Evolutionary conservation across 2,113 vertebrate species (phyloP).

Genomic region (Eubucco bourcierii): DNA sequence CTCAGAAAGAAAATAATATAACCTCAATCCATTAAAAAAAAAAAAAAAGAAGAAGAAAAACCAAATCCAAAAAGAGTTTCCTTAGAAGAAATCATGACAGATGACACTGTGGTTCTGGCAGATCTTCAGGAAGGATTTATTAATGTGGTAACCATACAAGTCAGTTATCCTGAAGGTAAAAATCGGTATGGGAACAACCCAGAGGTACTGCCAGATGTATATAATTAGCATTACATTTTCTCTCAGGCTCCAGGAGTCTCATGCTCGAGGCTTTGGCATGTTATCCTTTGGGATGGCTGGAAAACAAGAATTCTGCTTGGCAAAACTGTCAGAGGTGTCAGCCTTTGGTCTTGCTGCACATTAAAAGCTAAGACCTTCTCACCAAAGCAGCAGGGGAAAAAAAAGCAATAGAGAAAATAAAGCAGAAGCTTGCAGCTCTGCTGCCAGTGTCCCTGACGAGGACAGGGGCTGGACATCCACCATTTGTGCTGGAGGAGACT

Average conservation of each 20-base stretch:
- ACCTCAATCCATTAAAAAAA: not conserved
- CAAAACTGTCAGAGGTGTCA: not conserved
- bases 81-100: not conserved
- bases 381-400: not conserved
- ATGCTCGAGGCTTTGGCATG: not conserved
- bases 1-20: not conserved
- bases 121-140: not conserved
- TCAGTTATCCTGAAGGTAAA: conserved; percentile 19
- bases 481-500: not conserved
- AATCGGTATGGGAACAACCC: not conserved
- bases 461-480: not conserved
- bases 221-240: not conserved
- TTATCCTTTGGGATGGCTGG: not conserved
- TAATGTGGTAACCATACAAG: not conserved
- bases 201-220: not conserved
- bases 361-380: not conserved
- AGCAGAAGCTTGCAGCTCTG: not conserved
- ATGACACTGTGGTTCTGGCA: not conserved
- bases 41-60: not conserved
- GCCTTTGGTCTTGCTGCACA: not conserved
- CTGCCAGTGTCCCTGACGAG: not conserved
- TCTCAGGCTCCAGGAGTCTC: not conserved
- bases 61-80: not conserved
- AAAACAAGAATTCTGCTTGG: conserved; percentile 9
- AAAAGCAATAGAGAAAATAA: not conserved